phyloP scores from a whole-genome alignment of 2,888 invertebrate species.

The Marasmarcha lunaedactyla region DNA sequence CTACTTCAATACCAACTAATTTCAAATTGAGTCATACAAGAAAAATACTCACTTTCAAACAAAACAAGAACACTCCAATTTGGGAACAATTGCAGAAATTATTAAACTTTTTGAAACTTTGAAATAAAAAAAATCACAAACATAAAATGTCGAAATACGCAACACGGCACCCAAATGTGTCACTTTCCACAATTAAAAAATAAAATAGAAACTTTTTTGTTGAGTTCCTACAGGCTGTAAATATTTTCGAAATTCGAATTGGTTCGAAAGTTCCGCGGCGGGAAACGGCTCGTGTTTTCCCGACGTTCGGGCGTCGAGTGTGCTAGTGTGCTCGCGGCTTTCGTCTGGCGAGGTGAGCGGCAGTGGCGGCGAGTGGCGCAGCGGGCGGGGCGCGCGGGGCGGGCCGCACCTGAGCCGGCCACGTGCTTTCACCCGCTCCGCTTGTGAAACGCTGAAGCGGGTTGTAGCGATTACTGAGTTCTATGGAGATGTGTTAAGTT shows the following conservation, averaged over 20 bases:
- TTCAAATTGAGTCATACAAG: constrained; percentile 20
- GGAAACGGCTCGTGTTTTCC: constrained; percentile 65
- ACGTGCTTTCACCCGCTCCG: constrained; percentile 31
- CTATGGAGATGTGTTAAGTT: too few species aligned
- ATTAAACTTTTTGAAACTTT: constrained; percentile 20
- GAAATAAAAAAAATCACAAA: constrained; percentile 27
- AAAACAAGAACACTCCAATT: constrained; percentile 46
- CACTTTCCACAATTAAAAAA: constrained; percentile 26
- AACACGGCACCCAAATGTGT: constrained; percentile 56
- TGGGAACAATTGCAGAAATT: constrained; percentile 26
- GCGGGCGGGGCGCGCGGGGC: constrained; percentile 45
- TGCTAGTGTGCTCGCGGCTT: too few species aligned
- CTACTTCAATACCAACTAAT: constrained; percentile 34
- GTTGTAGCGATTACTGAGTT: not conserved
- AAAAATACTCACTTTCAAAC: constrained; percentile 5
- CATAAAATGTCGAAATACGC: constrained; percentile 29
- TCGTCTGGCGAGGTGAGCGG: constrained; percentile 55
- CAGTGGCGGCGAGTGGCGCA: constrained; percentile 22
- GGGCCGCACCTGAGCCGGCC: constrained; percentile 57
- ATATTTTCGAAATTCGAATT: constrained; percentile 26
- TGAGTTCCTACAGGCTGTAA: constrained; percentile 4
- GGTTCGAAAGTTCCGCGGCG: constrained; percentile 56
- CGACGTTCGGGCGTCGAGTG: constrained; percentile 64
- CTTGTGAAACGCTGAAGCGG: constrained; percentile 13
- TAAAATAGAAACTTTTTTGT: constrained; percentile 4